A percentile compares a stretch with the other conserved stretches of the same genome.
Evolutionary conservation across 1,140 invertebrate genomes (phyloP).

Genomic region (Camponotus vicinus): DNA sequence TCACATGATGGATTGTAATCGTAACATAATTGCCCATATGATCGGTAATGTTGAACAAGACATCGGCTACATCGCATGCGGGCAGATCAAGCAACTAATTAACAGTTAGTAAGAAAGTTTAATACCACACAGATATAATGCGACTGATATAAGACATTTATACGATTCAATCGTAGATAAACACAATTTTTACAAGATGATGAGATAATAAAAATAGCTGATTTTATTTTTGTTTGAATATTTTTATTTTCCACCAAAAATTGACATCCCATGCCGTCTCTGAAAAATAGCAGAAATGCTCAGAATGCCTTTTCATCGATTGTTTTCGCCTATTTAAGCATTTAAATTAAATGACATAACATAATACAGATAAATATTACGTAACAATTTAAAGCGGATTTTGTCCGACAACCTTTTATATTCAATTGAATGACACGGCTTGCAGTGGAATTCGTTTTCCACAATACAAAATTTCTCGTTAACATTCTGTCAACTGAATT

Average conservation of each 20-base stretch:
- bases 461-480: conserved; percentile 10
- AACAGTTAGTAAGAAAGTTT: background rate
- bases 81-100: conserved; percentile 14
- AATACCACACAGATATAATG: background rate
- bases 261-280: background rate
- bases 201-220: background rate
- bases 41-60: background rate
- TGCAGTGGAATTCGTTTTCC: background rate
- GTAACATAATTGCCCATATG: background rate
- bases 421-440: conserved; percentile 1
- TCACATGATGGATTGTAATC: background rate
- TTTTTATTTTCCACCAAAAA: background rate
- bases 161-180: background rate
- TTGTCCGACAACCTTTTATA: no score
- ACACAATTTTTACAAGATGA: background rate
- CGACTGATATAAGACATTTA: background rate
- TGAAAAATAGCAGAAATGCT: background rate
- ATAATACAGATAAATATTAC: background rate
- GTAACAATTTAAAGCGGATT: background rate
- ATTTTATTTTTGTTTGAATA: background rate
- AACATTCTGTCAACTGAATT: background rate
- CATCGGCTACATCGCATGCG: background rate
- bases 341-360: background rate
- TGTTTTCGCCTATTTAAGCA: background rate
- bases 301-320: conserved; percentile 8